A percentile compares a stretch with the other conserved stretches of the same genome.
phyloP scores from a whole-genome alignment of 2,888 invertebrate species.

The Xestia sexstrigata region DNA sequence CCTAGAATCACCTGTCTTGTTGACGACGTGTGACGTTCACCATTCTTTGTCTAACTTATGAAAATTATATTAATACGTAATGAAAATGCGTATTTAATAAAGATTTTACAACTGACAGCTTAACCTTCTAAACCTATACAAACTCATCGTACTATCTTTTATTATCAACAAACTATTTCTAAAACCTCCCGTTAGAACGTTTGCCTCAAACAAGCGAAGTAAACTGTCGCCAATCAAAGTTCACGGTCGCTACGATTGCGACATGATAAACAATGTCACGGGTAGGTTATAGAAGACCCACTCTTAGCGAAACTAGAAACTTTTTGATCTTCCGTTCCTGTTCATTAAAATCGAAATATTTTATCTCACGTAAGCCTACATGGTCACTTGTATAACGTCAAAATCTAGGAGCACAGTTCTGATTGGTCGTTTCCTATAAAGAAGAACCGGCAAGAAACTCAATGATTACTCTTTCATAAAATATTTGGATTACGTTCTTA shows the following conservation, averaged over 20 bases:
- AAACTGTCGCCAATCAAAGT: conserved; percentile 49
- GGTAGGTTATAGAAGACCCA: conserved; percentile 23
- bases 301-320: neutral
- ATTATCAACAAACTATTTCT: conserved; percentile 14
- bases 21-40: no score
- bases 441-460: neutral
- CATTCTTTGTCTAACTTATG: no score
- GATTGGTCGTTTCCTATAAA: neutral
- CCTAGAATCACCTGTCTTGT: no score
- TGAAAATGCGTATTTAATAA: no score
- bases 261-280: neutral
- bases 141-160: neutral
- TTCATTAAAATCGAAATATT: neutral
- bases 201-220: conserved; percentile 41
- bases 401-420: neutral
- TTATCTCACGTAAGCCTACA: neutral
- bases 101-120: neutral
- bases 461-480: neutral
- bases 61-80: no score
- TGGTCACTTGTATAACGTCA: neutral
- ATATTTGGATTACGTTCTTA: neutral
- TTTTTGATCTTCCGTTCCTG: neutral
- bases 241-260: conserved; percentile 25
- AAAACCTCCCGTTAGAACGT: neutral
- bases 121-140: neutral